Percentiles rank a stretch among this genome's conserved stretches.
Conservation (phyloP, 1,140 invertebrate genomes). For the Nasonia vitripennis region DNA sequence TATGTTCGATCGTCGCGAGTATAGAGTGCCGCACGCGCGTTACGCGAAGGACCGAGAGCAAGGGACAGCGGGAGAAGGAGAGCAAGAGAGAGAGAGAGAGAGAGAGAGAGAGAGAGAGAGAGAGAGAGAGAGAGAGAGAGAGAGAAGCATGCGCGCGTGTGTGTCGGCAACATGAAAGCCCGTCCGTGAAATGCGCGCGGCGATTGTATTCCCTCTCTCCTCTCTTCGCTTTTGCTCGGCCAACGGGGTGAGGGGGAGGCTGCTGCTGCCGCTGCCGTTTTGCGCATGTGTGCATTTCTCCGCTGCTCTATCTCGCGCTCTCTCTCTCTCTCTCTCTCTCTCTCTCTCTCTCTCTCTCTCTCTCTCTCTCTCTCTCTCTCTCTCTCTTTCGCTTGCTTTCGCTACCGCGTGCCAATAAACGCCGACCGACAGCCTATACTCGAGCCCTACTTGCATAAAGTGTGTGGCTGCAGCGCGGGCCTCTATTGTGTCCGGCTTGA, state of each 20-base stretch:
- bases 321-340: constrained; percentile 20
- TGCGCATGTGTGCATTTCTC: constrained; percentile 45
- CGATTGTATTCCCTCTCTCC: constrained; percentile 56
- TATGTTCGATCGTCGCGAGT: constrained; percentile 46
- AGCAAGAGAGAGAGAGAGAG: not conserved
- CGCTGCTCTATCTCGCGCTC: constrained; percentile 32
- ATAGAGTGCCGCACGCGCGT: constrained; percentile 19
- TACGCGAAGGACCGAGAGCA: constrained; percentile 13
- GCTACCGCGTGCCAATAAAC: constrained; percentile 44
- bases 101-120: not conserved
- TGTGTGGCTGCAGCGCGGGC: no score
- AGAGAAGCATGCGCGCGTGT: constrained; percentile 10
- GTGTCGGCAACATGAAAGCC: constrained; percentile 65
- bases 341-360: constrained; percentile 40
- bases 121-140: no score
- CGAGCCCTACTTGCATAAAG: not conserved
- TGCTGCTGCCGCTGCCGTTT: constrained; percentile 29
- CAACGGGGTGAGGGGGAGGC: constrained; percentile 30
- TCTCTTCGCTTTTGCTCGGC: constrained; percentile 39
- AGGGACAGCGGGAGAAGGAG: constrained; percentile 44
- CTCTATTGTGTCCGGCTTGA: not conserved
- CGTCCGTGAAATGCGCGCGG: constrained; percentile 60
- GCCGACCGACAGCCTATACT: constrained; percentile 20
- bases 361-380: not conserved
- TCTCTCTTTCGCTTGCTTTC: not conserved